Base-by-base conservation (phyloP, 1,140 invertebrate species). In the Mya arenaria region DNA sequence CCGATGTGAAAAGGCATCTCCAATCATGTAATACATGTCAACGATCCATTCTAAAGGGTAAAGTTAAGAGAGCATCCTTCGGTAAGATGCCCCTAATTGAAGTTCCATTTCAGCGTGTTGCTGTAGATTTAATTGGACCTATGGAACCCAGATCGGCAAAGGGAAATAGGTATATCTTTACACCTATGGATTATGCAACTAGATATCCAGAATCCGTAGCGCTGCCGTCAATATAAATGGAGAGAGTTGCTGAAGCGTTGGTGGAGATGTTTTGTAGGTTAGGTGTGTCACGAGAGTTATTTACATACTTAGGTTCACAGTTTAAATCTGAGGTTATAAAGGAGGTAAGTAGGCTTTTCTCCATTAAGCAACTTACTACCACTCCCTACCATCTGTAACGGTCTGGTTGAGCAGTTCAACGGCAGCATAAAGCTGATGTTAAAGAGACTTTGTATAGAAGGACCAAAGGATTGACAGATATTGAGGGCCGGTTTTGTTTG, bases 261-360 rank as follows among this genome's bases (percentile, higher is more conserved):
- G 4, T 79, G 15, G 62, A 36, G 2, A 75, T 92, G 6, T 93
- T 93, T 86, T 79, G 85, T 4, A 84, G 87, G 44, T 86, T 92
- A 72, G 94, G 92, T n/a, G 81, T 93, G 56, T 93, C 92, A 25
- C 39, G 87, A 55, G 88, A 87, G 55, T 56, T 82, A 17, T 36
- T 86, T 15, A 63, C 41, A 36, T 83, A 86, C 41, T 23, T 48
- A 37, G 85, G 83, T 30, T n/a, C n/a, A n/a, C n/a, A 86, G 30
- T 86, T 84, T 63, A 77, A 55, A 34, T 82, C 75, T 39, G 32
- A 60, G 28, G 1, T 72, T 5, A 78, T 83, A 48, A 48, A 48
- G 39, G 4, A 34, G 60, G 62, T 78, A 28, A 25, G 28, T 55
- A 13, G 48, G 10, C 44, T 74, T 4, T 23, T 75, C 23, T 66